Conservation (phyloP, 1,140 invertebrate species). For the Apis florea region DNA sequence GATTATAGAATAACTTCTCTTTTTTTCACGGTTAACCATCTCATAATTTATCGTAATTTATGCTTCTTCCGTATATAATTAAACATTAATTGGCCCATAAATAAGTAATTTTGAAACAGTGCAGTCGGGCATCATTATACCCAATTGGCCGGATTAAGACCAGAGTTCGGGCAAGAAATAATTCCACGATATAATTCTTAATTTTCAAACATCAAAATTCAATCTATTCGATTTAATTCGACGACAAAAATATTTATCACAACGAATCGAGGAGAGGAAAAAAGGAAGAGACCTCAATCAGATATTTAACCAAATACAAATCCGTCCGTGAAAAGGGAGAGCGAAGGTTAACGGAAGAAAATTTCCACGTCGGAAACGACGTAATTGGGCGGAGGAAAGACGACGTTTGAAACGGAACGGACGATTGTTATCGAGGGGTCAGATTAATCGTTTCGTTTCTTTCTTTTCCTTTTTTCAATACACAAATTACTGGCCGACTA, state of each 20-base stretch:
- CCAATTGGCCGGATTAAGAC: background rate
- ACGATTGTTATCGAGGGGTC: background rate
- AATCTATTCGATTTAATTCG: background rate
- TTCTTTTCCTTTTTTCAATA: too few species aligned
- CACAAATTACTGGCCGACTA: conserved; percentile 54
- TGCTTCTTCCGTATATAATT: too few species aligned
- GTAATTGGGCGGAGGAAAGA: conserved; percentile 28
- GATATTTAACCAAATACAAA: background rate
- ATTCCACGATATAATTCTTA: background rate
- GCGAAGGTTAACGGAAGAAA: conserved; percentile 6
- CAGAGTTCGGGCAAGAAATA: background rate
- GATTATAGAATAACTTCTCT: too few species aligned
- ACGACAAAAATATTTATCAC: too few species aligned
- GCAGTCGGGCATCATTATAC: background rate
- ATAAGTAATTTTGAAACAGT: background rate
- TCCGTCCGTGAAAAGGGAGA: background rate
- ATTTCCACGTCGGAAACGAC: conserved; percentile 14
- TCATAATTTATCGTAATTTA: too few species aligned
- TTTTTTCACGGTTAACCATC: too few species aligned
- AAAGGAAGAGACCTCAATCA: too few species aligned
- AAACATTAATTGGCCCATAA: too few species aligned
- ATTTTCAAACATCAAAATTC: background rate
- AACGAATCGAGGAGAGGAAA: too few species aligned
- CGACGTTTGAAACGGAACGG: conserved; percentile 27
- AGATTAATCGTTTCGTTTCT: conserved; percentile 31